Evolutionary conservation across 2,888 invertebrate genomes (phyloP).

Genomic region (Cataglyphis albicans): DNA sequence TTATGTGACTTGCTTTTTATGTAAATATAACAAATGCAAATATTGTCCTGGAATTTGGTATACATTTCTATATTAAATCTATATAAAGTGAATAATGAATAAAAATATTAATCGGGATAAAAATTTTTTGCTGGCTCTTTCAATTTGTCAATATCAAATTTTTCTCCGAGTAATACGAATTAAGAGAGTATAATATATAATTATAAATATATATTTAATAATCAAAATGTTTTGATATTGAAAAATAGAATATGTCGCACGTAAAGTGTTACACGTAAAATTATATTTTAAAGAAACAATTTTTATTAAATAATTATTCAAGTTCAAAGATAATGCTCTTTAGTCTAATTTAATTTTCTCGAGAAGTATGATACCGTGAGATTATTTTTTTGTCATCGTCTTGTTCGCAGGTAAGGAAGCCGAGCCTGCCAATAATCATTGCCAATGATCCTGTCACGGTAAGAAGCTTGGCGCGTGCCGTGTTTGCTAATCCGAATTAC

Average conservation of each 20-base stretch:
- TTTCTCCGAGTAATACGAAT: neutral
- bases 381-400: neutral
- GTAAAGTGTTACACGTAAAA: neutral
- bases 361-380: neutral
- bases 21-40: constrained; percentile 24
- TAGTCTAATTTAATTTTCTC: neutral
- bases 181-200: neutral
- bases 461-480: constrained; percentile 54
- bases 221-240: neutral
- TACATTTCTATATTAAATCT: neutral
- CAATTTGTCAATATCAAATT: neutral
- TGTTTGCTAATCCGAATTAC: constrained; percentile 73
- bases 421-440: neutral
- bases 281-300: neutral
- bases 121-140: neutral
- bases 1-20: constrained; percentile 18
- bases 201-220: neutral
- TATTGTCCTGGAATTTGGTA: neutral
- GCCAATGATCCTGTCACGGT: constrained; percentile 39
- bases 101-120: neutral
- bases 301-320: neutral
- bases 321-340: neutral
- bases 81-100: neutral
- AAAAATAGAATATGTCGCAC: neutral
- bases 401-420: constrained; percentile 15